These are phyloP conservation scores for Parthenolecanium corni DNA, from an alignment of 2,888 invertebrate species.

Conservation along the genomic window DNA sequence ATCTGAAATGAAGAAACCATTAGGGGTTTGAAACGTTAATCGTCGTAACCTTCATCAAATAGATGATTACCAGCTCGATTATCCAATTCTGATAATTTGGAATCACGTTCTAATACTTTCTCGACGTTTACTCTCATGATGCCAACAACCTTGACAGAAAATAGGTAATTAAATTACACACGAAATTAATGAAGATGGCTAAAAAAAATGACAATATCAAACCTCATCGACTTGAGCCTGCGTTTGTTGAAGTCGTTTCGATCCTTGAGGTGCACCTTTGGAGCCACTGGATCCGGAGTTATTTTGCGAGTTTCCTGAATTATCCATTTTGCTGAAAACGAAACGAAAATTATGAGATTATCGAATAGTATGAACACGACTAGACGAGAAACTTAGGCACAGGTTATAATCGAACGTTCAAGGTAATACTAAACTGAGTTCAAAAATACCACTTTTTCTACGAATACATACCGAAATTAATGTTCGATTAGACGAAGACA, in stretches of 20 bases:
- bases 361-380: too few relatives aligned
- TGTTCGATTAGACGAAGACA: too few relatives aligned
- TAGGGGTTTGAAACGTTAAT: not conserved
- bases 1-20: slow-evolving; percentile 50
- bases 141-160: slow-evolving; percentile 58
- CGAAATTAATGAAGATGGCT: not conserved
- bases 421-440: too few relatives aligned
- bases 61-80: slow-evolving; percentile 61
- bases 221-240: slow-evolving; percentile 72
- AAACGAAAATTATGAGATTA: too few relatives aligned
- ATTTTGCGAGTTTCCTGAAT: slow-evolving; percentile 16
- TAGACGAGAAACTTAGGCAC: too few relatives aligned
- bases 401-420: too few relatives aligned
- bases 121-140: slow-evolving; percentile 95
- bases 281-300: slow-evolving; percentile 5
- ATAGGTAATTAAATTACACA: not conserved
- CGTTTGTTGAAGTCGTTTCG: slow-evolving; percentile 65
- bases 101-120: slow-evolving; percentile 89
- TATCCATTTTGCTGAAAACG: slow-evolving; percentile 2
- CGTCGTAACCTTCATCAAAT: not conserved
- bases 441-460: too few relatives aligned
- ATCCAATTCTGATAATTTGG: slow-evolving; percentile 86
- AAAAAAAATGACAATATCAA: not conserved
- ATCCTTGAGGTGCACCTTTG: slow-evolving; percentile 3
- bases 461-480: too few relatives aligned